Conservation (phyloP, 2,113 vertebrate species). For the Nothobranchius furzeri region DNA sequence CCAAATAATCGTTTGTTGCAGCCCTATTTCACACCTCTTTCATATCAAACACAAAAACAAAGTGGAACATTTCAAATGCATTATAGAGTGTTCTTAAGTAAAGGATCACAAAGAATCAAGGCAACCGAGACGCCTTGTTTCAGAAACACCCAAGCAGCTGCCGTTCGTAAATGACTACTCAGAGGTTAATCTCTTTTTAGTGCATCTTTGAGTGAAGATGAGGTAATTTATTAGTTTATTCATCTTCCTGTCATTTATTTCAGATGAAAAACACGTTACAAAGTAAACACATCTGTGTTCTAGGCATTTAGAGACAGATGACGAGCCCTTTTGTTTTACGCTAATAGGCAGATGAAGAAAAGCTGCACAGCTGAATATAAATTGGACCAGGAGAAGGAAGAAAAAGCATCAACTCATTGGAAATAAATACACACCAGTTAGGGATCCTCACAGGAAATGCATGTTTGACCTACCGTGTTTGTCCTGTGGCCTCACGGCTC, state of each 20-base stretch:
- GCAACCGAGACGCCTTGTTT: neutral
- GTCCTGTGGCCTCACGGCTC: conserved; percentile 8
- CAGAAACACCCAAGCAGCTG: conserved; percentile 10
- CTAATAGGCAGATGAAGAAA: conserved; percentile 14
- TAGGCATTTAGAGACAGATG: conserved; percentile 18
- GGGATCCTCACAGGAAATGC: neutral
- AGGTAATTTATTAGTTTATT: conserved; percentile 23
- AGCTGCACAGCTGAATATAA: neutral
- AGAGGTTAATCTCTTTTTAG: conserved; percentile 22
- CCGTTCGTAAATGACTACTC: neutral
- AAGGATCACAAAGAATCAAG: conserved; percentile 16
- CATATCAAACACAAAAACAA: neutral
- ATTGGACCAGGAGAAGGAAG: neutral
- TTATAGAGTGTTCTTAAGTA: neutral
- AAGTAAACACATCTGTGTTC: conserved; percentile 1
- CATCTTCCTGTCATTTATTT: conserved; percentile 26
- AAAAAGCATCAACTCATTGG: conserved; percentile 2
- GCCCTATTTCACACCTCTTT: no score
- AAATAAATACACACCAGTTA: neutral
- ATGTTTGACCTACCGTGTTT: neutral
- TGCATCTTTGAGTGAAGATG: conserved; percentile 4
- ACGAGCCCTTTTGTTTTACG: conserved; percentile 20
- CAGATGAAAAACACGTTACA: conserved; percentile 17
- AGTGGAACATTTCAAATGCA: neutral
- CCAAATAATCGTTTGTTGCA: no score